Conservation (phyloP, 2,113 vertebrate species). For the Brienomyrus brachyistius region DNA sequence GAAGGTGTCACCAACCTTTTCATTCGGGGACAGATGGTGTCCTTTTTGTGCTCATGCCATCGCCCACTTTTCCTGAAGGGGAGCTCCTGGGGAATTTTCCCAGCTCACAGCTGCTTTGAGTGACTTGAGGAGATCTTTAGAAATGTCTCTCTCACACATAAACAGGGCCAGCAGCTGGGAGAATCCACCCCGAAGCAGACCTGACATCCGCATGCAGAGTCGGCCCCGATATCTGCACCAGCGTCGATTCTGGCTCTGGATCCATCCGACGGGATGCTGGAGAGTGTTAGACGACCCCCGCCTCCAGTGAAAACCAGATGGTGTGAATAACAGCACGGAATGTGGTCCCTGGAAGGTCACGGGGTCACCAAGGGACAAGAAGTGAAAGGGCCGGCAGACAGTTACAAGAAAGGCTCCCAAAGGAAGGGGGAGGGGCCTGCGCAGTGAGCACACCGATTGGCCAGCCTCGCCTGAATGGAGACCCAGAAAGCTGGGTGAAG, state of each 20-base stretch:
- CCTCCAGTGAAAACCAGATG: slow-evolving; percentile 77
- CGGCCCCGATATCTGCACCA: background rate
- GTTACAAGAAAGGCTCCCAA: slow-evolving; percentile 71
- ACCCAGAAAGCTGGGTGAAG: slow-evolving; percentile 45
- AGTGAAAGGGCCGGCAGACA: slow-evolving; percentile 80
- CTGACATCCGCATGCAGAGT: background rate
- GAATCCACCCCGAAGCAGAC: background rate
- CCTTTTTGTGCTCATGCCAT: slow-evolving; percentile 92
- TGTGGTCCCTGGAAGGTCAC: slow-evolving; percentile 77
- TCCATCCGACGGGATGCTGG: background rate
- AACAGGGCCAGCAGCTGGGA: slow-evolving; percentile 58
- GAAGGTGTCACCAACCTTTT: slow-evolving; percentile 97
- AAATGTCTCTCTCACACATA: slow-evolving; percentile 68
- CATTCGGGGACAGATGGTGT: slow-evolving; percentile 92
- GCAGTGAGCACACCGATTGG: slow-evolving; percentile 34
- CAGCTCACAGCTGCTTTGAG: slow-evolving; percentile 98
- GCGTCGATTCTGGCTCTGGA: background rate
- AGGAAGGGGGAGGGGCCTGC: background rate
- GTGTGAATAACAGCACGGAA: slow-evolving; percentile 80
- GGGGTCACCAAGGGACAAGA: slow-evolving; percentile 84
- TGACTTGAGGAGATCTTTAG: slow-evolving; percentile 97
- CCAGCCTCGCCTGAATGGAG: slow-evolving; percentile 33
- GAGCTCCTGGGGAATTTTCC: slow-evolving; percentile 98
- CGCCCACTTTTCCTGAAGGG: slow-evolving; percentile 77
- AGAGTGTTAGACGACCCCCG: slow-evolving; percentile 43